Conservation (phyloP, 2,797 vertebrate genomes). For the Salmo trutta region DNA sequence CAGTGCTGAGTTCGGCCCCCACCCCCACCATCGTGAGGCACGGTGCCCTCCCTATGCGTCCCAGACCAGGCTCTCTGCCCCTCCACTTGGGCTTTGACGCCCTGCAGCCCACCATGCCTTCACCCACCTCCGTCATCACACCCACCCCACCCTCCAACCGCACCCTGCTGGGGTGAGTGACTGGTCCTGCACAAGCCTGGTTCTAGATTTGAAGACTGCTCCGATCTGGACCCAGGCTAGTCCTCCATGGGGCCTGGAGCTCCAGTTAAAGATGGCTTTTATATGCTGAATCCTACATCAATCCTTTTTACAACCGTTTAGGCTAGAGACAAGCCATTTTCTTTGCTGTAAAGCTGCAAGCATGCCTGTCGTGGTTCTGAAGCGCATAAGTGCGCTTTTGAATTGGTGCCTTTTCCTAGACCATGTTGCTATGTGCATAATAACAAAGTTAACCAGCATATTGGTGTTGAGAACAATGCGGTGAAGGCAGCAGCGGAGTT, state of each 20-base stretch:
- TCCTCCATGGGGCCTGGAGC: neutral
- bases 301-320: neutral
- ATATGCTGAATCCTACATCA: neutral
- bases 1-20: conserved; percentile 83
- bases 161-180: conserved; percentile 85
- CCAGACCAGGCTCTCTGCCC: conserved; percentile 90
- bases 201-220: neutral
- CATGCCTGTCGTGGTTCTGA: too few species aligned
- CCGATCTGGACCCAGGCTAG: neutral
- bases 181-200: neutral
- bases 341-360: too few species aligned
- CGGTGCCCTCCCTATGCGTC: conserved; percentile 81
- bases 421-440: too few species aligned
- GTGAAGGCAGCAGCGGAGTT: too few species aligned
- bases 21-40: conserved; percentile 94
- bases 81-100: conserved; percentile 91
- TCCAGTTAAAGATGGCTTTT: neutral
- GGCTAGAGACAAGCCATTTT: too few species aligned
- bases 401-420: too few species aligned
- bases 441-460: too few species aligned
- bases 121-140: conserved; percentile 97
- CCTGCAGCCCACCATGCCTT: conserved; percentile 92
- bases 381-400: too few species aligned
- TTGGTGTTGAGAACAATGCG: too few species aligned
- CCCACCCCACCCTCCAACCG: conserved; percentile 94